phyloP scores from a whole-genome alignment of 2,888 invertebrate genomes.

The Parelbella ahira region DNA sequence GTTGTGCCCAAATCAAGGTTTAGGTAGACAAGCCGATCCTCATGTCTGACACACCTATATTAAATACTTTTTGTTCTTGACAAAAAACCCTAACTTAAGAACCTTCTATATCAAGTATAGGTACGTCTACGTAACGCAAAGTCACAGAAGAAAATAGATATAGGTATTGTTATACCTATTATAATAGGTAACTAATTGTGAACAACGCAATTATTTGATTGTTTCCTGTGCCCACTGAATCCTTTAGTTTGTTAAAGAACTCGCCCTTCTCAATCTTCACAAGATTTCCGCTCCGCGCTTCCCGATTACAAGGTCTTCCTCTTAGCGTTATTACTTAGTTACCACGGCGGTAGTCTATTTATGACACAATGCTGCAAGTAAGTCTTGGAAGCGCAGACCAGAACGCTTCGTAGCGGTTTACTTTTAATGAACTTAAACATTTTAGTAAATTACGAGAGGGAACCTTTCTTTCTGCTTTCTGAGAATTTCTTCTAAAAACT shows the following conservation, averaged over 20 bases:
- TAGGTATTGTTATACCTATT: too few relatives aligned
- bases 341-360: constrained; percentile 22
- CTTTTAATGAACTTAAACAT: constrained; percentile 22
- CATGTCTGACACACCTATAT: too few relatives aligned
- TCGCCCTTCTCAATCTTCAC: constrained; percentile 24
- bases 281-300: constrained; percentile 24
- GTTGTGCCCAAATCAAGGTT: too few relatives aligned
- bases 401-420: constrained; percentile 19
- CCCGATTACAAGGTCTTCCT: constrained; percentile 26
- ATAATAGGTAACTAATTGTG: constrained; percentile 5
- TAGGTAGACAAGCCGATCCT: too few relatives aligned
- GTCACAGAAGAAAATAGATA: too few relatives aligned
- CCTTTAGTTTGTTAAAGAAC: constrained; percentile 18
- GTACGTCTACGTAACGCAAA: too few relatives aligned
- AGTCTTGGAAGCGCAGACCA: constrained; percentile 17
- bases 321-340: constrained; percentile 26
- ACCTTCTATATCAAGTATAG: too few relatives aligned
- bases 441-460: constrained; percentile 17
- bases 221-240: constrained; percentile 20
- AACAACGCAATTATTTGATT: constrained; percentile 14
- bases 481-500: constrained; percentile 2
- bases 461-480: constrained; percentile 3
- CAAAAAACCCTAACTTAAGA: too few relatives aligned
- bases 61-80: too few relatives aligned
- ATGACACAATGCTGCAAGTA: constrained; percentile 21